A percentile compares a stretch with the other conserved stretches of the same genome.
Conservation (phyloP, 2,888 invertebrate species). For the Cantharis flavilabris region DNA sequence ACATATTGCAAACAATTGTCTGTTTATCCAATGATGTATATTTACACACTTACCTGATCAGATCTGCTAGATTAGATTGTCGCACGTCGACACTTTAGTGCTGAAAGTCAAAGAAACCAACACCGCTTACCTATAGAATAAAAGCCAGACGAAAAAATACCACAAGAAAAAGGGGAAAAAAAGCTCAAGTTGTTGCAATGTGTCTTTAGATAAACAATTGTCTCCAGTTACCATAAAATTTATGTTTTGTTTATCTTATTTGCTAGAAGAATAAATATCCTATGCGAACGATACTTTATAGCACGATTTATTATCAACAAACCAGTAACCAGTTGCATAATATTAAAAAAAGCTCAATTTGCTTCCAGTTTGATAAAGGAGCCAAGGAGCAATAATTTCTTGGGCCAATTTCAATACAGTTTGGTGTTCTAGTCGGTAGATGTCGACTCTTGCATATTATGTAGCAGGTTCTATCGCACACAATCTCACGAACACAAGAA, state of each 20-base stretch:
- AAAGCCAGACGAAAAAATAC: conserved; percentile 19
- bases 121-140: conserved; percentile 4
- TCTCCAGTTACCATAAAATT: conserved; percentile 25
- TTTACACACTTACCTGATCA: conserved; percentile 16
- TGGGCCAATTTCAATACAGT: not conserved
- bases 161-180: conserved; percentile 9
- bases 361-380: not conserved
- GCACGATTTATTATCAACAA: conserved; percentile 1
- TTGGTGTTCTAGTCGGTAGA: not conserved
- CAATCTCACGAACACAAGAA: not conserved
- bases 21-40: conserved; percentile 13
- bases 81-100: conserved; percentile 25
- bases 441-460: not conserved
- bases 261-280: conserved; percentile 22
- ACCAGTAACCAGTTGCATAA: not conserved
- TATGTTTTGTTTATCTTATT: conserved; percentile 29
- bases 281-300: conserved; percentile 12
- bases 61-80: conserved; percentile 25
- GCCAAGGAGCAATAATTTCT: not conserved
- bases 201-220: conserved; percentile 28
- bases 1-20: not conserved
- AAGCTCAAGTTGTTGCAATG: conserved; percentile 13
- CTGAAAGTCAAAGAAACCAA: conserved; percentile 13
- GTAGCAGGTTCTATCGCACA: not conserved
- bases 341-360: not conserved